Evolutionary conservation across 2,797 vertebrate species (phyloP).

Genomic region (Falco biarmicus): DNA sequence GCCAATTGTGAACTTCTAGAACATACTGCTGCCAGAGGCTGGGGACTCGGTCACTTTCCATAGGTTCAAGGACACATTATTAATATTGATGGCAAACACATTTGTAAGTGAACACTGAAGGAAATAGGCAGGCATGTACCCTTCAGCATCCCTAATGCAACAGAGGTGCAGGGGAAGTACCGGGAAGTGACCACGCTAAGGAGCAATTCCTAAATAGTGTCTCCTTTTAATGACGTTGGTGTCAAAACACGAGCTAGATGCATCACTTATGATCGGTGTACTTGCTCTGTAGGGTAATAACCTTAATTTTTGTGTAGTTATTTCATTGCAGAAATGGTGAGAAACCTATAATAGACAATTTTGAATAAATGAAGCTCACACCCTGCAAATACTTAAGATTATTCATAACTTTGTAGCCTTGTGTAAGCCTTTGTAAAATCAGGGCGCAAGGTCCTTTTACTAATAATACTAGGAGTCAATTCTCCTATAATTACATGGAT

Average conservation of each 20-base stretch:
- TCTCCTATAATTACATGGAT: background rate
- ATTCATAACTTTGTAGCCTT: background rate
- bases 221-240: background rate
- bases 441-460: background rate
- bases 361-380: background rate
- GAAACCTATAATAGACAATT: background rate
- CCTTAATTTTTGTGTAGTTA: background rate
- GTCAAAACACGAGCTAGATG: background rate
- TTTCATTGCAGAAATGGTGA: background rate
- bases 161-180: background rate
- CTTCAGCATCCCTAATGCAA: background rate
- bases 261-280: background rate
- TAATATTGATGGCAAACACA: background rate
- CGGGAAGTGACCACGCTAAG: background rate
- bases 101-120: background rate
- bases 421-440: background rate
- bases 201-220: background rate
- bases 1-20: background rate
- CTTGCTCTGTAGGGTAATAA: background rate
- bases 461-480: background rate
- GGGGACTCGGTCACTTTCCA: accelerated
- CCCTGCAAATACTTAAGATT: background rate
- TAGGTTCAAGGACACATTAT: background rate
- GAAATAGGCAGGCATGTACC: background rate
- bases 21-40: background rate